Evolutionary conservation across 2,113 vertebrate species (phyloP).

Genomic region (Calyptommatus sinebrachiatus): DNA sequence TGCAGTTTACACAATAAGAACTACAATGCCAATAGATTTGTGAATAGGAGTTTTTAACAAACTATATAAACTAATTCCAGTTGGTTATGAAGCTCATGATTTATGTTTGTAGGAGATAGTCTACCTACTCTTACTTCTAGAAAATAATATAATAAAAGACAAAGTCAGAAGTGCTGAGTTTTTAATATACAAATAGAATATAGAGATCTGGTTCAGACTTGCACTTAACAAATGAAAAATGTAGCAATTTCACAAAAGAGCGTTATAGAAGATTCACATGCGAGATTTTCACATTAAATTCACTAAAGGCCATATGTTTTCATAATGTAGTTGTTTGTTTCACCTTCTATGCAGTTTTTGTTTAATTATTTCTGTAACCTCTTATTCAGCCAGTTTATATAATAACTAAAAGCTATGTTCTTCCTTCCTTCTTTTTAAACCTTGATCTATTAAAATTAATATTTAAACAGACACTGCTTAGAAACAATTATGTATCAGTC

Average conservation of each 20-base stretch:
- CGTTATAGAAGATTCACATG: conserved; percentile 13
- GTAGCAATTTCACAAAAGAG: conserved; percentile 15
- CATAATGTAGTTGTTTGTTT: conserved; percentile 31
- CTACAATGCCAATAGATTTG: not conserved
- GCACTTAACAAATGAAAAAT: conserved; percentile 31
- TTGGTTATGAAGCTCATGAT: not conserved
- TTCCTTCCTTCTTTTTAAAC: not conserved
- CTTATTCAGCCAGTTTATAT: conserved; percentile 34
- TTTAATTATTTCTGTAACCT: conserved; percentile 21
- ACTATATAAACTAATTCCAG: not conserved
- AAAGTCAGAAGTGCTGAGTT: not conserved
- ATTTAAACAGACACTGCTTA: conserved; percentile 24
- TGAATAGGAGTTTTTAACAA: not conserved
- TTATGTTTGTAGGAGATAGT: not conserved
- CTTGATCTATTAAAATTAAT: conserved; percentile 33
- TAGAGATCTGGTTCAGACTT: not conserved
- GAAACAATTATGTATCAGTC: conserved; percentile 23
- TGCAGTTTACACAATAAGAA: not conserved
- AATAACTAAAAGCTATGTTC: conserved; percentile 6
- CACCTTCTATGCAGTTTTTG: not conserved
- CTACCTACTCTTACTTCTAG: not conserved
- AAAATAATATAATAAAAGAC: conserved; percentile 12
- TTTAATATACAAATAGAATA: not conserved
- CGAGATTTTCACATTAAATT: conserved; percentile 30
- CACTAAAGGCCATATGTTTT: conserved; percentile 31